phyloP scores from a whole-genome alignment of 1,140 invertebrate species.

The Venturia canescens region DNA sequence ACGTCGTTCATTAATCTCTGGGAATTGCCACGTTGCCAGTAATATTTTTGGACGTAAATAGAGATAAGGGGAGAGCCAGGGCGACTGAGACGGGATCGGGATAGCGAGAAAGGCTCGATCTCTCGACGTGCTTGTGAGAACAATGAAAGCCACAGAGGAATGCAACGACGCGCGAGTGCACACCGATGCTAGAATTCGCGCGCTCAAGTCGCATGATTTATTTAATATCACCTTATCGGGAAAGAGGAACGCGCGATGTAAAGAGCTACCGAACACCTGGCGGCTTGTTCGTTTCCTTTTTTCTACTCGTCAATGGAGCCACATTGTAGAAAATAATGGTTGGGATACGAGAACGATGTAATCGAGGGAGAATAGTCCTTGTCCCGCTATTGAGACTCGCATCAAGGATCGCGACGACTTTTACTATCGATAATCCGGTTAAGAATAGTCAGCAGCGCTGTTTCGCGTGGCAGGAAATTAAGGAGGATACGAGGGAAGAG shows the following conservation, averaged over 20 bases:
- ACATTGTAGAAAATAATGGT: constrained; percentile 61
- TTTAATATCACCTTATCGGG: constrained; percentile 71
- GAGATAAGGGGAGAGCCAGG: constrained; percentile 30
- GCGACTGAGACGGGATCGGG: neutral
- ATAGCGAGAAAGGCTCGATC: constrained; percentile 41
- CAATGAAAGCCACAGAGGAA: constrained; percentile 61
- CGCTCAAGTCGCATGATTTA: constrained; percentile 63
- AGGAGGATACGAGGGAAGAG: neutral
- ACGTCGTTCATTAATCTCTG: constrained; percentile 32
- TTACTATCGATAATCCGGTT: constrained; percentile 18
- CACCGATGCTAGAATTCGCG: constrained; percentile 48
- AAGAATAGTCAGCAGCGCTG: neutral
- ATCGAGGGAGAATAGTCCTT: constrained; percentile 52
- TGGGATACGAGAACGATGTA: constrained; percentile 57
- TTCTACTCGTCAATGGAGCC: constrained; percentile 1
- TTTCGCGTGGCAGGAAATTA: neutral
- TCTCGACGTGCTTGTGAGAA: constrained; percentile 40
- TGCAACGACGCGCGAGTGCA: constrained; percentile 47
- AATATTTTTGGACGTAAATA: constrained; percentile 22
- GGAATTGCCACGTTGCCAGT: neutral
- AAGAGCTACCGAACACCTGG: constrained; percentile 63
- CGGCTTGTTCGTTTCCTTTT: constrained; percentile 52
- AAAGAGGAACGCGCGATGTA: constrained; percentile 48
- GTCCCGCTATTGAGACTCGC: neutral
- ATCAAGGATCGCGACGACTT: constrained; percentile 9